Evolutionary conservation across 2,797 vertebrate species (phyloP), one percentile per base, ranked within the genome.

Genomic region (Sarcophilus harrisii): DNA sequence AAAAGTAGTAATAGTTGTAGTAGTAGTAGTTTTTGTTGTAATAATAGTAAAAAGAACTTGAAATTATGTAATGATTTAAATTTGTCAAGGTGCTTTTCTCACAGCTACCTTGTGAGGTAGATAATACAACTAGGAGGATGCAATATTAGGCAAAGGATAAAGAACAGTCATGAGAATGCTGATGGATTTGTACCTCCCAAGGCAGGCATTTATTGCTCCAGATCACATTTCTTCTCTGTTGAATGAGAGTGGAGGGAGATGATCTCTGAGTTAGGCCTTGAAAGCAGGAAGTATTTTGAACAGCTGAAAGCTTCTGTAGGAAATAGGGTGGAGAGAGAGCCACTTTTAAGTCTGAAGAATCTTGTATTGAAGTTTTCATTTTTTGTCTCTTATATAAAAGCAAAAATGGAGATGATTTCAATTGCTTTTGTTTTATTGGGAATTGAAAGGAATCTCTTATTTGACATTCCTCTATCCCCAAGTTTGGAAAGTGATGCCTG

Each of bases 401-500:
- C 24, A 55, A 57, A 60, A 73, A 92, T 49, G 54, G 90, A 52
- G 62, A 28, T 8, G 58, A 29, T 12, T 58, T 52, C 1, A n/a
- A 49, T 30, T 1, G 0, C 14, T 11, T 57, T 12, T n/a, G n/a
- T n/a, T 91, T 27, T 13, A 0, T 0, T 1, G 81, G 87, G 6
- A 2, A 0, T 57, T 58, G 58, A 54, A 73, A 58, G 62, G 90
- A n/a, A 5, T 30, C 59, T 32, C 58, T 28, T 54, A 27, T 55
- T n/a, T 1, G 90, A 49, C 21, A 87, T 87, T 87, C 38, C 38
- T 87, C 38, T 87, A 2, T 81, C 21, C 21, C 52, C 0, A 0
- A 24, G 81, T 73, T 32, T 0, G 87, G 28, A 30, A 30, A 55
- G 10, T 55, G 54, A 55, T 55, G 54, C 54, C 9, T 11, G 54